These are phyloP conservation scores for Oriolus oriolus DNA, from an alignment of 2,113 vertebrate species.

Conservation along the genomic window DNA sequence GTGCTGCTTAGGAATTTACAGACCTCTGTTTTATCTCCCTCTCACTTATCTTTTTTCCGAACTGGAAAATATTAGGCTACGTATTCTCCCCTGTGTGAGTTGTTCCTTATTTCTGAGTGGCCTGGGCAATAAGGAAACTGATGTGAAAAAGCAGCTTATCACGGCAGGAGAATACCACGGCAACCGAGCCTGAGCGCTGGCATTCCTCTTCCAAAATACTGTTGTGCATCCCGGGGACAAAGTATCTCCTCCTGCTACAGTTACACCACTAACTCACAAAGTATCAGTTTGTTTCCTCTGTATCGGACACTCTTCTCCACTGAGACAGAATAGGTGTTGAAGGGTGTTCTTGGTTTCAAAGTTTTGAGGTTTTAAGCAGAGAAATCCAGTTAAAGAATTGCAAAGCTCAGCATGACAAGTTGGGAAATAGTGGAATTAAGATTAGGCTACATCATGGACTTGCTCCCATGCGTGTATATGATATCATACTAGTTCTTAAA, in stretches of 20 bases:
- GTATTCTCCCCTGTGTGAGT: neutral
- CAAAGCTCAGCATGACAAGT: neutral
- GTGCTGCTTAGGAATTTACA: neutral
- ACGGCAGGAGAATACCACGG: neutral
- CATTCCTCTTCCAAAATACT: neutral
- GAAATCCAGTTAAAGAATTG: neutral
- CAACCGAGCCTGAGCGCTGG: neutral
- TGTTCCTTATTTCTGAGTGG: neutral
- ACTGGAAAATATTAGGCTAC: neutral
- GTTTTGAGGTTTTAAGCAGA: neutral
- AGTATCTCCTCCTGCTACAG: neutral
- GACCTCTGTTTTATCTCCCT: neutral
- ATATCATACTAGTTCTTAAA: neutral
- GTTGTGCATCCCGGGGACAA: neutral
- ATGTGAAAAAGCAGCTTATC: neutral
- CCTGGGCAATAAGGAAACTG: neutral
- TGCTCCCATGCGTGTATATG: neutral
- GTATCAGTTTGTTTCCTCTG: neutral
- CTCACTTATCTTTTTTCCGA: neutral
- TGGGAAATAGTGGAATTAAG: neutral
- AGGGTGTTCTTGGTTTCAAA: neutral
- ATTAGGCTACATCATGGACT: neutral
- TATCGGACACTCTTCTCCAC: accelerated
- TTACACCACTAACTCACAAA: neutral
- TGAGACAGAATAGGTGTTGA: accelerated